Evolutionary conservation across 30 jellyfish, hydroid and myxozoan genomes (phyloP).

Genomic region (Chironex yamaguchii): DNA sequence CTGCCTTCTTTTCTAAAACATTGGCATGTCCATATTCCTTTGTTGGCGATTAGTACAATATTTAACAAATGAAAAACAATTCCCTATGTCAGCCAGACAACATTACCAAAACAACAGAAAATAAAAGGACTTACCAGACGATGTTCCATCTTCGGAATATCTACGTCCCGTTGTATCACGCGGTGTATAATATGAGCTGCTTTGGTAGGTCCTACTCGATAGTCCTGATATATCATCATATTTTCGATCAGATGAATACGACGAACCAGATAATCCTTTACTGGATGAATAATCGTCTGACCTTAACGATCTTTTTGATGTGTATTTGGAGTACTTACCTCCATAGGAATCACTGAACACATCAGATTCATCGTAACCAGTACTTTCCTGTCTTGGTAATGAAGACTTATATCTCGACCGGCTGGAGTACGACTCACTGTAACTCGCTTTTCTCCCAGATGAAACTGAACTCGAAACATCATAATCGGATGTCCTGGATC

Average conservation of each 20-base stretch:
- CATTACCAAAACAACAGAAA: too few relatives aligned
- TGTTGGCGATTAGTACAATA: too few relatives aligned
- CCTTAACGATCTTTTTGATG: not conserved
- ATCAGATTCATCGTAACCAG: not conserved
- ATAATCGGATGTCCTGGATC: not conserved
- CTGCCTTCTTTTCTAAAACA: too few relatives aligned
- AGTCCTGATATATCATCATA: not conserved
- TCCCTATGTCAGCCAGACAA: too few relatives aligned
- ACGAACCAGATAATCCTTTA: not conserved
- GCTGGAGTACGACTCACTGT: not conserved
- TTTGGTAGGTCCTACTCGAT: too few relatives aligned
- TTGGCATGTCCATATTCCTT: too few relatives aligned
- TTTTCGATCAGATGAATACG: not conserved
- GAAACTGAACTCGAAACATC: not conserved
- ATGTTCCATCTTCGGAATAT: not conserved
- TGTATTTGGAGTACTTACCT: not conserved
- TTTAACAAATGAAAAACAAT: too few relatives aligned
- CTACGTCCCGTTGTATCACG: not conserved
- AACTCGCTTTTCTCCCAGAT: too few relatives aligned
- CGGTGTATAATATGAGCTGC: not conserved
- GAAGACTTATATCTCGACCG: not conserved
- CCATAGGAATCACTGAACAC: not conserved
- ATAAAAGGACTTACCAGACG: too few relatives aligned
- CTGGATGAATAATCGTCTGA: not conserved
- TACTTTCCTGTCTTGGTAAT: not conserved